These are phyloP conservation scores for Trematocara zebra DNA, from an alignment of 2,113 vertebrate genomes.

Conservation along the genomic window DNA sequence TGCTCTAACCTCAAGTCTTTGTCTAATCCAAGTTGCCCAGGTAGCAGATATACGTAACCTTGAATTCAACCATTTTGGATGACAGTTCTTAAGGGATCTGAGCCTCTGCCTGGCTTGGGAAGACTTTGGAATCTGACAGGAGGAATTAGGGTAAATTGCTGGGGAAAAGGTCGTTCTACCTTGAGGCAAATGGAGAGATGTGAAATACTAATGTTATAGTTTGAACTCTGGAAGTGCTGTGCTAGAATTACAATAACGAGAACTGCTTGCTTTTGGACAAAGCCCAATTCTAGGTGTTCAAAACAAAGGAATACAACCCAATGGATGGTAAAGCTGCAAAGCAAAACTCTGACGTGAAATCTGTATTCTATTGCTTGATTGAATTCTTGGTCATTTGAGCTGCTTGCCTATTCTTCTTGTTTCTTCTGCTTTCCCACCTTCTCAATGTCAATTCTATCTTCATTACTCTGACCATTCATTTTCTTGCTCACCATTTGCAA, in stretches of 20 bases:
- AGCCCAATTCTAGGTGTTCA: not conserved
- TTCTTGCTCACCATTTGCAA: not conserved
- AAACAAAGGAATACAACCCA: not conserved
- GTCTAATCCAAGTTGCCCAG: not conserved
- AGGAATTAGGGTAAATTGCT: not conserved
- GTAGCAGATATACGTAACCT: not conserved
- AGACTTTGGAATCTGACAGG: not conserved
- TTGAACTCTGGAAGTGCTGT: not conserved
- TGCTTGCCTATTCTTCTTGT: not conserved
- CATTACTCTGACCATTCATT: not conserved
- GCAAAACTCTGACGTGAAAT: not conserved
- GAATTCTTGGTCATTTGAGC: not conserved
- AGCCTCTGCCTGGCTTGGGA: not conserved
- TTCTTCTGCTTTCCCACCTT: not conserved
- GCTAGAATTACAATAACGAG: not conserved
- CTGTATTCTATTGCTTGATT: not conserved
- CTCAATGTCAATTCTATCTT: not conserved
- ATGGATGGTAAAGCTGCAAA: not conserved
- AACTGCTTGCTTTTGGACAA: not conserved
- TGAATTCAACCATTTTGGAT: not conserved
- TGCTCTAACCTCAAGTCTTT: not conserved
- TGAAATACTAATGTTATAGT: not conserved
- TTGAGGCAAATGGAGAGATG: not conserved
- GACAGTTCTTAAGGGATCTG: not conserved
- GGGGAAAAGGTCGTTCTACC: not conserved